Conservation (phyloP, 2,888 invertebrate genomes). For the Alloplasta piceator region DNA sequence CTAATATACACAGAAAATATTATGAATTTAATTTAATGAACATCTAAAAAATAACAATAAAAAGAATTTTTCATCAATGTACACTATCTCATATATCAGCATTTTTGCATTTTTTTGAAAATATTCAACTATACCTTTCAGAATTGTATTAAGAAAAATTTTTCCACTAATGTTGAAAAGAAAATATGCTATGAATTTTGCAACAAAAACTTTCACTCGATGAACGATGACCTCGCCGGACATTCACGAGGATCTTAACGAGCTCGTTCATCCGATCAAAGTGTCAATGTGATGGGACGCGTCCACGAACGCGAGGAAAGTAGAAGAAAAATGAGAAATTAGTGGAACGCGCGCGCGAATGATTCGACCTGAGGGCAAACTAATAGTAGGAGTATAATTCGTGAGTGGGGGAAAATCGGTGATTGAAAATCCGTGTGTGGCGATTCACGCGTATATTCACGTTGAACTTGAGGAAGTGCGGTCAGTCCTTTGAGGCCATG, state of each 20-base stretch:
- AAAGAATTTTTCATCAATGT: no score
- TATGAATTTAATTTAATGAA: no score
- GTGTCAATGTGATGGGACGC: no score
- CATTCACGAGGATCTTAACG: background rate
- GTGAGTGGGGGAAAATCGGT: conserved; percentile 31
- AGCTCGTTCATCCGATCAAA: background rate
- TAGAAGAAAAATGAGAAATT: conserved; percentile 62
- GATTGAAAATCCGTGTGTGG: background rate
- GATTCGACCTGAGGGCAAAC: background rate
- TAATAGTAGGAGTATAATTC: conserved; percentile 53
- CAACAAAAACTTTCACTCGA: conserved; percentile 52
- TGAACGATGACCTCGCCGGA: conserved; percentile 32
- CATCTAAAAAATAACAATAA: no score
- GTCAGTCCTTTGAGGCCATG: conserved; percentile 62
- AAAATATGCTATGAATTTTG: conserved; percentile 10
- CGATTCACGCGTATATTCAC: background rate
- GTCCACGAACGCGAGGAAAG: no score
- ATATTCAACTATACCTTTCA: no score
- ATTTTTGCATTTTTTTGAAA: no score
- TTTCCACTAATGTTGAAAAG: background rate
- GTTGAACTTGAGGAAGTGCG: background rate
- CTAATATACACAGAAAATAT: no score
- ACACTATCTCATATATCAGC: no score
- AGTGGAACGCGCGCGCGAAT: conserved; percentile 42
- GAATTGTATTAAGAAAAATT: no score